Evolutionary conservation across 2,797 vertebrate genomes (phyloP), one percentile per base, ranked within the genome.

Genomic region (Myotis pilosus): DNA sequence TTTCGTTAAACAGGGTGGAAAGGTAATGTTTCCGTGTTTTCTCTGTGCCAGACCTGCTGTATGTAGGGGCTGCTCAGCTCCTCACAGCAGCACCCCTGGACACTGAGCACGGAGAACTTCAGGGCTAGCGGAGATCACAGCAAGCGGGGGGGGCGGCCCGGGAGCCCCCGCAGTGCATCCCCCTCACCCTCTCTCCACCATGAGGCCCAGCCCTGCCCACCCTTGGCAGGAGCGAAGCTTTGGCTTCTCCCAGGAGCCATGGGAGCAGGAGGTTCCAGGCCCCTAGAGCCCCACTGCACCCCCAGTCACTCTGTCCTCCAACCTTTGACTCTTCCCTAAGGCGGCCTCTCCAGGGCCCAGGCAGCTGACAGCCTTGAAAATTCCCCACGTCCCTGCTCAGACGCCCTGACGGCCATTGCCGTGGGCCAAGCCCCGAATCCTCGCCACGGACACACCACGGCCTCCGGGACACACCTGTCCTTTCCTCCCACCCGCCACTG

Each of bases 181-280:
- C 23, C 0, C 22, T 0, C 17, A 11, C 1, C 0, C 4, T 1
- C 1, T 3, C 19, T 3, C n/a, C 10, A 8, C 41, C 30, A 13
- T 6, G 0, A 28, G 17, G 49, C n/a, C 83, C 30, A n/a, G 9
- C 49, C 28, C 71, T 7, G 49, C 69, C 44, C 44, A 23, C 22
- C 28, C 30, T 47, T 17, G 19, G 17, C 4, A 16, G 57, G 25
- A 25, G 51, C 19, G 2, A 28, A 0, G 5, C 17, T 51, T 19
- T 4, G 25, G 49, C 41, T 30, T 19, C 28, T 41, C n/a, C 22
- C 19, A 36, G 5, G 3, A 30, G 28, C 84, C 36, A 1, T 2
- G 38, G n/a, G 13, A 41, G 83, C 66, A 25, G 13, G 19, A 5
- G 22, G 74, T 10, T 62, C 72, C 23, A 17, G 41, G 41, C 33